phyloP scores from a whole-genome alignment of 2,888 invertebrate species.

The Orchesellides sinensis region DNA sequence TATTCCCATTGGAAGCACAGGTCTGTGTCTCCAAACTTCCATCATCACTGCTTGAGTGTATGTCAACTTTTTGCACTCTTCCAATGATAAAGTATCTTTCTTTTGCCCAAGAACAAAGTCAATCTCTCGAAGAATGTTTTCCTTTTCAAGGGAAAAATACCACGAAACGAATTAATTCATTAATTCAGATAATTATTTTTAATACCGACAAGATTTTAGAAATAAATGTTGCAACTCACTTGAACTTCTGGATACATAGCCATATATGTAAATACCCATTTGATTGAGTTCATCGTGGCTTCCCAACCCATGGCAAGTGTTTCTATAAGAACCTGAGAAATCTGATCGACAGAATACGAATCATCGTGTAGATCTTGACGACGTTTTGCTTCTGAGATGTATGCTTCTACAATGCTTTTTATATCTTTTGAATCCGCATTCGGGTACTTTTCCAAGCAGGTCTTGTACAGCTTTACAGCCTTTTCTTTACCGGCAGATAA shows the following conservation, averaged over 20 bases:
- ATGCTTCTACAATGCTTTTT: conserved; percentile 75
- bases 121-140: conserved; percentile 81
- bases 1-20: conserved; percentile 89
- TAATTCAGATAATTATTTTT: too few relatives aligned
- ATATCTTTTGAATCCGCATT: conserved; percentile 67
- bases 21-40: conserved; percentile 87
- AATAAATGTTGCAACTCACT: conserved; percentile 78
- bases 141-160: conserved; percentile 78
- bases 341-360: conserved; percentile 83
- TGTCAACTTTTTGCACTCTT: conserved; percentile 80
- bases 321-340: conserved; percentile 87
- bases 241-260: conserved; percentile 83
- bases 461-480: conserved; percentile 85
- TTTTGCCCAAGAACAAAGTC: conserved; percentile 74
- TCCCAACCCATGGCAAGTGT: conserved; percentile 92
- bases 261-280: conserved; percentile 90
- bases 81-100: conserved; percentile 77
- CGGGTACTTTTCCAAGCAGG: conserved; percentile 75
- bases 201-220: too few relatives aligned
- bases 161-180: conserved; percentile 16
- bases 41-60: conserved; percentile 85
- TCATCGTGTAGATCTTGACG: conserved; percentile 77
- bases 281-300: conserved; percentile 87
- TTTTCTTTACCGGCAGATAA: conserved; percentile 84
- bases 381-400: conserved; percentile 76